Percentiles rank a stretch among this genome's conserved stretches.
phyloP scores from a whole-genome alignment of 2,888 invertebrate species.

The Drosophila imparisetae region DNA sequence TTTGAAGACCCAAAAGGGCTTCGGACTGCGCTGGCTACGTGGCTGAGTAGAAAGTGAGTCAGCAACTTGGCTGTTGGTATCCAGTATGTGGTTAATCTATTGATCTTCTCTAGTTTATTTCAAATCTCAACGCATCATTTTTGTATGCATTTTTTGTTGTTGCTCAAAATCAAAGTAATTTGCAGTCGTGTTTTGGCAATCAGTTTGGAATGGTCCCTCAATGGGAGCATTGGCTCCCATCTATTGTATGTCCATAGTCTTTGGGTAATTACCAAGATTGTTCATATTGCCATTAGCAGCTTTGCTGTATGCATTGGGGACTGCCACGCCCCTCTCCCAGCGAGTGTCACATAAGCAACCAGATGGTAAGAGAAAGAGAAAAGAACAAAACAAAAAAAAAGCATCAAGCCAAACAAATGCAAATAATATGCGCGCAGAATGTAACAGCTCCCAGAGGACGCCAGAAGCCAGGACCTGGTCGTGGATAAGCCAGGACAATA shows the following conservation, averaged over 20 bases:
- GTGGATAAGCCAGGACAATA: constrained; percentile 8
- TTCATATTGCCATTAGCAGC: constrained; percentile 44
- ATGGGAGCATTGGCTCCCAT: background rate
- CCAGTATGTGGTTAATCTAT: background rate
- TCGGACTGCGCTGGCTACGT: no score
- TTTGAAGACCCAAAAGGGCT: no score
- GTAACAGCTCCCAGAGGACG: constrained; percentile 32
- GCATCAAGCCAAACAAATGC: constrained; percentile 46
- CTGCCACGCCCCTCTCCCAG: constrained; percentile 13
- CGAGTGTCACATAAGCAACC: constrained; percentile 36
- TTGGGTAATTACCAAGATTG: constrained; percentile 49
- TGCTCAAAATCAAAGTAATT: background rate
- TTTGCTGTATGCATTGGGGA: constrained; percentile 31
- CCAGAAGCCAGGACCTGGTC: constrained; percentile 9
- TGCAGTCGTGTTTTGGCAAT: background rate
- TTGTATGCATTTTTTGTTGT: background rate
- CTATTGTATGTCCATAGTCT: constrained; percentile 13
- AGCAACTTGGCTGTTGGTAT: background rate
- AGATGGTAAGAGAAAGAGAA: constrained; percentile 11
- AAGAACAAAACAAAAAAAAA: background rate
- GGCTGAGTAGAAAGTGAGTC: background rate
- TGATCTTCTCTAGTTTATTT: background rate
- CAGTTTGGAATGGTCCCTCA: constrained; percentile 6
- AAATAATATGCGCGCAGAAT: constrained; percentile 37
- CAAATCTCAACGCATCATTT: background rate